These are phyloP conservation scores for Phoenicopterus ruber DNA, from an alignment of 2,113 vertebrate species.

Conservation along the genomic window DNA sequence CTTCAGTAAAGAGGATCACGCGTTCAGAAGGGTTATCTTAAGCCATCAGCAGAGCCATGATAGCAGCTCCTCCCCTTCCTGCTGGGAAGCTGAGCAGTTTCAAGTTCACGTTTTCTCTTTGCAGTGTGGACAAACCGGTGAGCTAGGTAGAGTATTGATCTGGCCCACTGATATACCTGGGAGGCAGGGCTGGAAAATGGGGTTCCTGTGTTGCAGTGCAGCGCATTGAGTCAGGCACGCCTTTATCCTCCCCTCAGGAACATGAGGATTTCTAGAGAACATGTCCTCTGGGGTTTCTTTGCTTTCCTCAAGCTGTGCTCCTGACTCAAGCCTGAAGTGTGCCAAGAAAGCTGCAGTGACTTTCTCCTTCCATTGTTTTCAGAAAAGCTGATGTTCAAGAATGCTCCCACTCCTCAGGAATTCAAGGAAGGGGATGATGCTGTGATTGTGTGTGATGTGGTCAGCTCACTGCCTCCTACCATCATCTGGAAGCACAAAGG, in stretches of 20 bases:
- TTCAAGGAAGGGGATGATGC: constrained; percentile 92
- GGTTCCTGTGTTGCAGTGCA: not conserved
- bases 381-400: constrained; percentile 97
- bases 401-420: constrained; percentile 92
- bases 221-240: not conserved
- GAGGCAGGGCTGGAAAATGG: not conserved
- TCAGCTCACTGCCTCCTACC: constrained; percentile 89
- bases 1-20: not conserved
- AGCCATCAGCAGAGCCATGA: not conserved
- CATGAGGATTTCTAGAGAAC: not conserved
- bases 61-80: not conserved
- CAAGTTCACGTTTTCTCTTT: not conserved
- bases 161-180: not conserved
- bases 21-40: accelerated
- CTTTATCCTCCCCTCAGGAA: accelerated
- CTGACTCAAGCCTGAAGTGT: not conserved
- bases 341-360: not conserved
- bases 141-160: not conserved
- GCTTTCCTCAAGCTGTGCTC: not conserved
- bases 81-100: not conserved
- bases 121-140: not conserved
- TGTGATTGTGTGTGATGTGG: constrained; percentile 88
- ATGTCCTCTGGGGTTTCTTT: not conserved
- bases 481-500: constrained; percentile 94
- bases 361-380: constrained; percentile 11